Conservation (phyloP, 2,888 invertebrate species). For the Trichogramma evanescens region DNA sequence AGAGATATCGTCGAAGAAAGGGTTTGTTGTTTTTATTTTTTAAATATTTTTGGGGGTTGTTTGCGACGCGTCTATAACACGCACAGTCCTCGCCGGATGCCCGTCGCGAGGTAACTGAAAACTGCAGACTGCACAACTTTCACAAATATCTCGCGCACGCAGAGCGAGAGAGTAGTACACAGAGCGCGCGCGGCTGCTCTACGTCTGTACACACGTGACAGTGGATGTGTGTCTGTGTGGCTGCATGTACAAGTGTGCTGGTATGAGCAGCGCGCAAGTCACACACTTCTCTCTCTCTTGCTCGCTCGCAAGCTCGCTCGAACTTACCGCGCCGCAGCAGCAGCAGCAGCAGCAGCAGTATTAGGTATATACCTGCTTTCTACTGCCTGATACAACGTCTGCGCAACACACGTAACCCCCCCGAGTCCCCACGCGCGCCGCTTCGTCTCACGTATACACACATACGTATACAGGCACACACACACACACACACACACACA, state of each 20-base stretch:
- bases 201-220: constrained; percentile 14
- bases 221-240: constrained; percentile 5
- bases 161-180: constrained; percentile 26
- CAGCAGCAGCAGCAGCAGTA: too few species aligned
- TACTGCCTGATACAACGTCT: too few species aligned
- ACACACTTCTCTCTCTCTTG: neutral
- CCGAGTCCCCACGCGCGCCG: too few species aligned
- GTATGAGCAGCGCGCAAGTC: constrained; percentile 1
- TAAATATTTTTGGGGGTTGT: neutral
- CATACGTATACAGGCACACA: too few species aligned
- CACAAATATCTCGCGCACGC: too few species aligned
- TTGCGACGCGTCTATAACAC: neutral
- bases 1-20: too few species aligned
- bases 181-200: constrained; percentile 4
- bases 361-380: too few species aligned
- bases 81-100: constrained; percentile 37
- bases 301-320: neutral
- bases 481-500: too few species aligned
- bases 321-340: too few species aligned
- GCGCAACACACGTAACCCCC: too few species aligned
- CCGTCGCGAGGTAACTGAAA: constrained; percentile 44
- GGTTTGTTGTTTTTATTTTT: neutral
- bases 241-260: constrained; percentile 12
- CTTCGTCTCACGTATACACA: too few species aligned
- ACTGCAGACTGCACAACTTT: too few species aligned